Evolutionary conservation across 2,113 vertebrate species (phyloP), one percentile per base, ranked within the genome.

Genomic region (Salminus brasiliensis): DNA sequence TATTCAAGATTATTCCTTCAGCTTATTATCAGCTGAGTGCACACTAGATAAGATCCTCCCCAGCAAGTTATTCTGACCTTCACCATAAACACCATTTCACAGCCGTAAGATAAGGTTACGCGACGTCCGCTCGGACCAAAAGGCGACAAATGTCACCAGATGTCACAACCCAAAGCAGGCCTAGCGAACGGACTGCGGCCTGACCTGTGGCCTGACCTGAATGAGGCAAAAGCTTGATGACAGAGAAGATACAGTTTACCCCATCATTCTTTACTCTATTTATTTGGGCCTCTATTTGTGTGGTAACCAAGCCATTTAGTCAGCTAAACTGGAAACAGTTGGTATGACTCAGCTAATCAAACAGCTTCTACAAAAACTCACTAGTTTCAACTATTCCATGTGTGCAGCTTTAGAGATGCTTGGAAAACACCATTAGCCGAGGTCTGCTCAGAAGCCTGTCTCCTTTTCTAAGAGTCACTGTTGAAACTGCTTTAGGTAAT

Each of bases 131-230:
- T 65, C 15, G 25, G 49, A 63, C 21, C 29, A 25, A 49, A 49
- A 75, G 12, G 59, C 63, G 27, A 34, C 41, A 23, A 63, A 75
- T 25, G 29, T 63, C 21, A 45, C 71, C 29, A 49, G 27, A 75
- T 29, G 57, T 60, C 29, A 72, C 5, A 10, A 72, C 45, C 13
- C 49, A 74, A 74, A 63, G 7, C 8, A 36, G 3, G 34, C 34
- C 34, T 36, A 49, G 47, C 3, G 15, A 49, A 8, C n/a, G 21
- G 18, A 49, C 49, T n/a, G n/a, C n/a, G n/a, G n/a, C n/a, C n/a
- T 47, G 45, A 5, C 15, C 5, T 7, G 1, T 27, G n/a, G 27
- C 41, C 18, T 65, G 59, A 75, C n/a, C 41, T 65, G 29, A 52
- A 23, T 53, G 8, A n/a, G 15, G 18, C 32, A 47, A 23, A 63